Evolutionary conservation across 1,140 invertebrate genomes (phyloP), one percentile per base, ranked within the genome.

Genomic region (Littorina saxatilis): DNA sequence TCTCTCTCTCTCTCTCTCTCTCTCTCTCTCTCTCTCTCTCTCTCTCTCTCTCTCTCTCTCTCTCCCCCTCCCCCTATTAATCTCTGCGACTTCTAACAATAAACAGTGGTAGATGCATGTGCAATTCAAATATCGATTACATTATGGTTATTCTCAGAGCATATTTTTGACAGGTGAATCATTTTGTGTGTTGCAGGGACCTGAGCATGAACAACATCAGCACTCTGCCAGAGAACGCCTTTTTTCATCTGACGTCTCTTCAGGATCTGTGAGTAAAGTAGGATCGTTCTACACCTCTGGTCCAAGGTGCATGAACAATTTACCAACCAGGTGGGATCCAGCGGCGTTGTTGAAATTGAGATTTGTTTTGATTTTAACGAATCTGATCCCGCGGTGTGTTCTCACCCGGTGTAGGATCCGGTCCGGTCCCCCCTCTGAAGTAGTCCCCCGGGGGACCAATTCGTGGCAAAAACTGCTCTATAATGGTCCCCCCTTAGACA

Each of bases 191-290:
- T 81, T 86, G 86, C 85, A 89, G 88, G 72, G 87, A 89, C 58
- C 81, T 89, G 2, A 87, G 87, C 79, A 86, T 85, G 83, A 89
- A 91, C 79, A 86, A 87, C 37, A 63, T 90, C 23, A 86, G 80
- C 9, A 35, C 11, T 2, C 68, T 90, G 20, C 84, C 87, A n/a
- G 84, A 87, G 2, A 50, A 79, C 32, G 82, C 85, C 4, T 89
- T 90, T 74, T 35, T 58, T 23, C 50, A 80, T 4, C 84, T 87
- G 23, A 73, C 61, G 15, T 58, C 75, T 5, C 73, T 89, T 2
- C 66, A 85, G 27, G 79, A 85, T 61, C 80, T 90, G 89, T 90
- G 76, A 89, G 88, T 76, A n/a, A n/a, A n/a, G n/a, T n/a, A n/a
- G n/a, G n/a, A n/a, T n/a, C n/a, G n/a, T n/a, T n/a, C n/a, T n/a